Conservation (phyloP, 2,113 vertebrate genomes). For the Psophia crepitans region DNA sequence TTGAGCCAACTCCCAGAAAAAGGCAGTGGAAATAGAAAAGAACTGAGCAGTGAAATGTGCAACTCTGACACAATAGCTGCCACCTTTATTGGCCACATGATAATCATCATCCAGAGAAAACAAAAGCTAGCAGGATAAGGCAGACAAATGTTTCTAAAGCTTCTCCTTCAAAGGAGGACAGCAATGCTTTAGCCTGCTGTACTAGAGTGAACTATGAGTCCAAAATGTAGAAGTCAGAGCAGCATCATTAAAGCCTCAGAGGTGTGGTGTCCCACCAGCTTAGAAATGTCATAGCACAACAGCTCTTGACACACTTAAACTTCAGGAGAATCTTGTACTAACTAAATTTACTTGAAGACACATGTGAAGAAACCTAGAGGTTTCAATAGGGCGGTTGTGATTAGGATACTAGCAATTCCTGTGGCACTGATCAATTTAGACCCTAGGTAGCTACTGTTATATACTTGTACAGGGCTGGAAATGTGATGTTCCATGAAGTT, state of each 20-base stretch:
- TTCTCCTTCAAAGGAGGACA: background rate
- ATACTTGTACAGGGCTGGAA: background rate
- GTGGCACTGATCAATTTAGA: background rate
- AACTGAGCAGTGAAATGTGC: background rate
- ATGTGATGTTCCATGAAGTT: background rate
- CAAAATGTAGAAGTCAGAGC: background rate
- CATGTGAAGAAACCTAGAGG: background rate
- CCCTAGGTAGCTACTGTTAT: background rate
- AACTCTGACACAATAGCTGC: background rate
- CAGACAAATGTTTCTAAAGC: background rate
- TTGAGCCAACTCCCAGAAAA: background rate
- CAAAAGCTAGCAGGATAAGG: background rate
- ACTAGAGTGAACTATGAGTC: background rate
- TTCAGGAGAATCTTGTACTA: background rate
- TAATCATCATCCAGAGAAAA: background rate
- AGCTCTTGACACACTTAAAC: background rate
- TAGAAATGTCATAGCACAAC: background rate
- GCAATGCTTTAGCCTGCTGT: background rate
- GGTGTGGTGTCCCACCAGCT: background rate
- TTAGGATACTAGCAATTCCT: background rate
- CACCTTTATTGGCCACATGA: background rate
- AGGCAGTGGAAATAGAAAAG: background rate
- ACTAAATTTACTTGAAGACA: background rate
- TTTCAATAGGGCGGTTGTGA: background rate
- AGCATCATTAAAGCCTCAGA: background rate